Conservation (phyloP, 2,113 vertebrate genomes). For the Agelaius phoeniceus region DNA sequence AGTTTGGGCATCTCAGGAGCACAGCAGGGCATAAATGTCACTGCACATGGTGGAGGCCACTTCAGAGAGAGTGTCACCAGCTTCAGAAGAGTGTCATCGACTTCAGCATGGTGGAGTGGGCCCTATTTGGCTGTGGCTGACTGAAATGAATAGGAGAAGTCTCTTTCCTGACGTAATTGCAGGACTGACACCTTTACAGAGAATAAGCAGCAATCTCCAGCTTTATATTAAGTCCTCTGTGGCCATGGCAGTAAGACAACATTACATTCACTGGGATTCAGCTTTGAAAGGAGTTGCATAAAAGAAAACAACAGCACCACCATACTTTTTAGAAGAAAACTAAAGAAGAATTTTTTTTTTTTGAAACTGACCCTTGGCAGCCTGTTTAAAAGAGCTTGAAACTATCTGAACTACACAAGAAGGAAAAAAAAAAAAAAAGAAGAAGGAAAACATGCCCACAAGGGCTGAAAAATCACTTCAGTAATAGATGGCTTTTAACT, state of each 20-base stretch:
- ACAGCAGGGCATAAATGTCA: background rate
- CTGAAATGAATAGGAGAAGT: background rate
- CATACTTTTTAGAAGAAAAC: background rate
- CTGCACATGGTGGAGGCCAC: rapidly evolving
- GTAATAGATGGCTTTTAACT: slow-evolving; percentile 64
- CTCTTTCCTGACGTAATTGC: background rate
- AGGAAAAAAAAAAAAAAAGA: background rate
- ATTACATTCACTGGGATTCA: background rate
- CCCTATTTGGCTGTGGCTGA: background rate
- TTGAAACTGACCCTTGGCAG: slow-evolving; percentile 35
- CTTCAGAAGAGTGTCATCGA: background rate
- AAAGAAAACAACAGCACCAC: background rate
- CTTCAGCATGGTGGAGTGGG: background rate
- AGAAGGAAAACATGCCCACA: slow-evolving; percentile 21
- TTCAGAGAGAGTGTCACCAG: background rate
- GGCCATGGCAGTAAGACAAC: background rate
- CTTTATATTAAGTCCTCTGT: background rate
- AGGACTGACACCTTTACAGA: background rate
- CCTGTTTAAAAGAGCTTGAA: slow-evolving; percentile 54
- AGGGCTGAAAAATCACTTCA: slow-evolving; percentile 62
- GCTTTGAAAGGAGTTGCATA: background rate
- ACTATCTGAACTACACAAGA: slow-evolving; percentile 43
- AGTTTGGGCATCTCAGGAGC: background rate
- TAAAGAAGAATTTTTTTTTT: background rate
- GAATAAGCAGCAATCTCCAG: background rate